Base-by-base conservation (phyloP, 2,113 vertebrate genomes). In the Etia nguti region DNA sequence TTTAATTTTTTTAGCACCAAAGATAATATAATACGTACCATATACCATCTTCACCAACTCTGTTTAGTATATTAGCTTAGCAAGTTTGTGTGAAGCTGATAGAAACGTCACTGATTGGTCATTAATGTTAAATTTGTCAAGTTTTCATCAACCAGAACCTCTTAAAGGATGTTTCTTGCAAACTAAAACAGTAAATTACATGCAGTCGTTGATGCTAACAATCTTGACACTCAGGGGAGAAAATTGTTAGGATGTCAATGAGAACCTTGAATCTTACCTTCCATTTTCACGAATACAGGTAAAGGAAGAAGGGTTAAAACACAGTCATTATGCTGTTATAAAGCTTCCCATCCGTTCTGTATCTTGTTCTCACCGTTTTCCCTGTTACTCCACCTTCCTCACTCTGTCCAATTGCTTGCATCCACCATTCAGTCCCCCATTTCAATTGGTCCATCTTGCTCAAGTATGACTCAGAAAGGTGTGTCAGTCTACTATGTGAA, bases 381-480 rank as follows among this genome's bases (percentile, higher is more conserved):
- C 86, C 84, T 90, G 91, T 93, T 80, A 86, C 88, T 93, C 89
- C 90, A 70, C 89, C 90, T 79, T 88, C 90, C 94, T 94, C 92
- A 94, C 92, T 85, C 90, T 90, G 89, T 93, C 95, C 93, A 94
- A 84, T 93, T 90, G 86, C 94, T 92, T 94, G 92, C 94, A 92
- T 95, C 92, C 88, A 88, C 89, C 95, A 95, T 96, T 68, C 92
- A 95, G 89, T 91, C 79, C 89, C 90, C 91, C 96, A 96, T 96
- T 94, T 94, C 94, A 95, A 92, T 95, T 89, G 91, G 93, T 93
- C 93, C 96, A 96, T 96, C 88, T 92, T 91, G 94, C 95, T 96
- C 96, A 97, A 97, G 95, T 96, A 96, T 96, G 97, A 97, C 97
- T 97, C 97, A 97, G 97, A 97, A 97, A 97, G 92, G 95, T 95